Conservation (phyloP, 2,113 vertebrate species). For the Anhinga rufa region DNA sequence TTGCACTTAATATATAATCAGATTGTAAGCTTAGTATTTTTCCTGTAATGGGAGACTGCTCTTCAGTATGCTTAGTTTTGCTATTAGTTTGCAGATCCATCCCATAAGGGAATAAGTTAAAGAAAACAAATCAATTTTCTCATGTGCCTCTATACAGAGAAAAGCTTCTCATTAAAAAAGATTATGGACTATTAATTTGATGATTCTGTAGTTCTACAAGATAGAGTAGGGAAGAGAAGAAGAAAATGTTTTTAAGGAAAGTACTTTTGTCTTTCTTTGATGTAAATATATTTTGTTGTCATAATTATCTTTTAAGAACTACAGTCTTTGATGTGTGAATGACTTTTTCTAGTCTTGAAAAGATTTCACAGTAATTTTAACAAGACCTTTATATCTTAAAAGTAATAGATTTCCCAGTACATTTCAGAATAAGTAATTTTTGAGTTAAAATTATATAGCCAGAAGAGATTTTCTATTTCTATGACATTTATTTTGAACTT, state of each 20-base stretch:
- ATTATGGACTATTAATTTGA: background rate
- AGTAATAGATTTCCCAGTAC: background rate
- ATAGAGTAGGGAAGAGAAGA: background rate
- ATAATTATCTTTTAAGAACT: background rate
- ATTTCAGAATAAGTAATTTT: background rate
- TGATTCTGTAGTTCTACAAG: background rate
- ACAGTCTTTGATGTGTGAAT: background rate
- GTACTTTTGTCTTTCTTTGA: background rate
- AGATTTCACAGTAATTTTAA: conserved; percentile 31
- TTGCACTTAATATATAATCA: background rate
- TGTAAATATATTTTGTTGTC: background rate
- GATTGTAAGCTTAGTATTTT: background rate
- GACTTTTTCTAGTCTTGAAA: background rate
- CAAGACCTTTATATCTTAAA: background rate
- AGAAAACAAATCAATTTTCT: background rate
- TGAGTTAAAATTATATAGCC: background rate
- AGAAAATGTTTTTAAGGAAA: background rate
- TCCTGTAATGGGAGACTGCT: background rate
- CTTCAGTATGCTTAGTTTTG: background rate
- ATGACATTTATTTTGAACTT: conserved; percentile 30
- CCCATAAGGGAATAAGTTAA: background rate
- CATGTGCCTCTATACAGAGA: background rate
- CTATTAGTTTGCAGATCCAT: background rate
- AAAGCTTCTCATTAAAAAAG: background rate
- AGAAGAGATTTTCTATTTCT: background rate